A percentile compares a stretch with the other conserved stretches of the same genome.
These are phyloP conservation scores for Cheilosia scutellata DNA, from an alignment of 2,888 invertebrate species.

Conservation along the genomic window DNA sequence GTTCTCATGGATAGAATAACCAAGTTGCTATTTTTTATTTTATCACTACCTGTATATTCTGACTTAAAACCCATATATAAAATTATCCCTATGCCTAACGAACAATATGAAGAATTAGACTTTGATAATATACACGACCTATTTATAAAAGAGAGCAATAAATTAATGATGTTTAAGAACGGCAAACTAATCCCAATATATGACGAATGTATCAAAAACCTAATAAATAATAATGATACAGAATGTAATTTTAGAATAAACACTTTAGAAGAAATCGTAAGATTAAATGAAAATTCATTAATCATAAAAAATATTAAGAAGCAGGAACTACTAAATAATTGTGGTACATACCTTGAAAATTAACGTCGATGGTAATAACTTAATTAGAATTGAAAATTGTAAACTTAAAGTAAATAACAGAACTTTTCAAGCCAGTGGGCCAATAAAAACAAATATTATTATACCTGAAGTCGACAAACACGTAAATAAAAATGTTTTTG, in stretches of 20 bases:
- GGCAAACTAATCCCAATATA: not conserved
- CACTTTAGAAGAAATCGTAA: constrained; percentile 13
- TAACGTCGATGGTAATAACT: not conserved
- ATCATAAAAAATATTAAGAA: constrained; percentile 4
- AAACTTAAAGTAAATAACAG: not conserved
- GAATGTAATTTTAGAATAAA: constrained; percentile 4
- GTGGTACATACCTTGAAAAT: not conserved
- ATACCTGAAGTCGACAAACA: not conserved
- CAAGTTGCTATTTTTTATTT: not conserved
- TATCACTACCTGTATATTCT: constrained; percentile 8
- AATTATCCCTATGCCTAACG: constrained; percentile 3
- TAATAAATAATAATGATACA: constrained; percentile 6
- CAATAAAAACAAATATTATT: not conserved
- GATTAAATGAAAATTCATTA: constrained; percentile 8
- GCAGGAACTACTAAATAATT: constrained; percentile 1
- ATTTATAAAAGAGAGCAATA: constrained; percentile 3
- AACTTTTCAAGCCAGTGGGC: too few relatives aligned
- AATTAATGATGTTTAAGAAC: not conserved
- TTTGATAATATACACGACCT: constrained; percentile 9
- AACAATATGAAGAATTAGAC: constrained; percentile 17
- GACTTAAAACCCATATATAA: not conserved
- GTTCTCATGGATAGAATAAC: not conserved
- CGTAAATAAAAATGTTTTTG: not conserved
- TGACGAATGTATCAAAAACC: not conserved
- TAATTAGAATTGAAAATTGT: not conserved